These are phyloP conservation scores for Fabriciana adippe DNA, from an alignment of 2,888 invertebrate species.

Conservation along the genomic window DNA sequence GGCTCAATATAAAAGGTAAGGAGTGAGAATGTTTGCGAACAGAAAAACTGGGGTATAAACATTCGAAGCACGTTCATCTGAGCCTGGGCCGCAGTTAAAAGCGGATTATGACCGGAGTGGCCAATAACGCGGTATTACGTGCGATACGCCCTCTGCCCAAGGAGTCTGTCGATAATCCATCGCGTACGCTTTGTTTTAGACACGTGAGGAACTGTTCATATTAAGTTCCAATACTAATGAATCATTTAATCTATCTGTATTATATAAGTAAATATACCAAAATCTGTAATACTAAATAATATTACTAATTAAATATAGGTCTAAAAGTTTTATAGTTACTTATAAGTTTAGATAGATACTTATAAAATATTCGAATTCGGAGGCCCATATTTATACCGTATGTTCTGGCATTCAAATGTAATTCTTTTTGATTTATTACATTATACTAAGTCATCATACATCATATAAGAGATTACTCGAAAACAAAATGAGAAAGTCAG, in stretches of 20 bases:
- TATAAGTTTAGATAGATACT: too few relatives aligned
- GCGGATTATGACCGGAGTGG: slow-evolving; percentile 77
- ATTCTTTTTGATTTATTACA: slow-evolving; percentile 12
- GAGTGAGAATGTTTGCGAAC: slow-evolving; percentile 70
- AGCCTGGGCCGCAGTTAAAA: slow-evolving; percentile 72
- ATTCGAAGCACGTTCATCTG: slow-evolving; percentile 70
- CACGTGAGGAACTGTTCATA: slow-evolving; percentile 24
- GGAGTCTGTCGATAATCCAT: slow-evolving; percentile 59
- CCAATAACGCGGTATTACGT: slow-evolving; percentile 71
- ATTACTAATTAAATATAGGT: too few relatives aligned
- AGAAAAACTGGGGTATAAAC: slow-evolving; percentile 57
- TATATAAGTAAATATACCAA: too few relatives aligned
- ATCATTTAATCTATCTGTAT: too few relatives aligned
- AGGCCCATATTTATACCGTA: not conserved
- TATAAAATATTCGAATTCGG: too few relatives aligned
- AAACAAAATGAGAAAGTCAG: slow-evolving; percentile 52
- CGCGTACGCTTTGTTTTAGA: slow-evolving; percentile 55
- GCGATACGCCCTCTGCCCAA: slow-evolving; percentile 50
- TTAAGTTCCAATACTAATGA: not conserved
- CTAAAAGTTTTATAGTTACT: too few relatives aligned
- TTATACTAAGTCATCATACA: slow-evolving; percentile 21
- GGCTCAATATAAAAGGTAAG: slow-evolving; percentile 53
- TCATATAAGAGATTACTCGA: slow-evolving; percentile 28
- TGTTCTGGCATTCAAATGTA: not conserved
- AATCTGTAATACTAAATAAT: too few relatives aligned